Base-by-base conservation (phyloP, 2,797 vertebrate genomes). In the Sparus aurata region DNA sequence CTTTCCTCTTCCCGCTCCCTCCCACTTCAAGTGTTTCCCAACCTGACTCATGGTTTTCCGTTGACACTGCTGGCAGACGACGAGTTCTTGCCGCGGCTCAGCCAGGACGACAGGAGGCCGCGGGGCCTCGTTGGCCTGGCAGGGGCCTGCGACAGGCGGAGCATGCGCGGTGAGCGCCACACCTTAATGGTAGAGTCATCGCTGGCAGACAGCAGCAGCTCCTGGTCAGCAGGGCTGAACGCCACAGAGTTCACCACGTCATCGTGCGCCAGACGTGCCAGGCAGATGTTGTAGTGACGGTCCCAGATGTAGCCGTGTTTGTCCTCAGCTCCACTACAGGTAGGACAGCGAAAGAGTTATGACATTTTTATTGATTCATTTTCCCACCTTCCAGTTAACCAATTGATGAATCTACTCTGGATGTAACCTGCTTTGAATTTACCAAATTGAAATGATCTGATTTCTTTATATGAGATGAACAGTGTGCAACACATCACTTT, bases 251-350 rank as follows among this genome's bases (percentile, higher is more conserved):
- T 99, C 81, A 99, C 98, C 92, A 99, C 98, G 0, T 99, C 98
- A 1, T 97, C 93, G 0, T 99, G 98, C 4, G 95, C 97, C 89
- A 99, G 94, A 8, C 96, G 97, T 1, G 98, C 98, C 90, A 99
- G 88, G 79, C 98, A 99, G 94, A 98, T 97, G 93, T 97, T 97
- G 82, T 99, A 99, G 91, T 99, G 98, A 0, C 98, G 96, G 91
- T 99, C 98, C 98, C 98, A 99, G 95, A 99, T 96, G 93, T 99
- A 99, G 80, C 98, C 98, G 0, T 98, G 98, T 45, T 97, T 97
- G 94, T 99, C 98, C 90, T 99, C 98, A 0, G 98, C 98, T 53
- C 98, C 98, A 0, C 98, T 99, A 75, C 0, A 0, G 45, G 5
- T 0, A 10, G 9, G 61, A 60, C 38, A 45, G 41, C 0, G 45